Evolutionary conservation across 2,113 vertebrate genomes (phyloP).

Genomic region (Carollia perspicillata): DNA sequence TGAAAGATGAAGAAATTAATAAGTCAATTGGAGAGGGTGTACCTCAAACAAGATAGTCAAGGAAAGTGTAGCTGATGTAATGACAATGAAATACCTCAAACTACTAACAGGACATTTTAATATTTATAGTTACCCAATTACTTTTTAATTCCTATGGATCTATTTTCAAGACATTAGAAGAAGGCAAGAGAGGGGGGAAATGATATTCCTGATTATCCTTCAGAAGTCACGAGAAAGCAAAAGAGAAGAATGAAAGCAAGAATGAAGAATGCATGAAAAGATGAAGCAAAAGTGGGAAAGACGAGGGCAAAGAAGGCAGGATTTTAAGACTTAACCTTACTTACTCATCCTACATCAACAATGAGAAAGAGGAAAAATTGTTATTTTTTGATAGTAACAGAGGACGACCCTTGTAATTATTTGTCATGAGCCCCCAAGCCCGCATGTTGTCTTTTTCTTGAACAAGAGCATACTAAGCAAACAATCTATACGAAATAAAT

Average conservation of each 20-base stretch:
- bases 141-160: constrained; percentile 19
- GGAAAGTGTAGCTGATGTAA: not conserved
- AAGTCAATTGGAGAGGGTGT: not conserved
- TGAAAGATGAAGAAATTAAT: not conserved
- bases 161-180: constrained; percentile 16
- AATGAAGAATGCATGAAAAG: not conserved
- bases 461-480: constrained; percentile 35
- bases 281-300: not conserved
- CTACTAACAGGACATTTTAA: not conserved
- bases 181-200: not conserved
- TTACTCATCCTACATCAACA: not conserved
- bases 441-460: not conserved
- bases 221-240: not conserved
- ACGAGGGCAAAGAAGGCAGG: not conserved
- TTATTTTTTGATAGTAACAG: not conserved
- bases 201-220: not conserved
- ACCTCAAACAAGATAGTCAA: not conserved
- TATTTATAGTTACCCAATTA: not conserved
- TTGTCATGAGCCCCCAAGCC: no score
- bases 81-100: not conserved
- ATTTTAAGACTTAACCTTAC: not conserved
- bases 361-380: not conserved
- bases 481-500: not conserved
- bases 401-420: not conserved
- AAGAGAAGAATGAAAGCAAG: not conserved